Conservation (phyloP, 1,140 invertebrate genomes). For the Meloidogyne hapla region DNA sequence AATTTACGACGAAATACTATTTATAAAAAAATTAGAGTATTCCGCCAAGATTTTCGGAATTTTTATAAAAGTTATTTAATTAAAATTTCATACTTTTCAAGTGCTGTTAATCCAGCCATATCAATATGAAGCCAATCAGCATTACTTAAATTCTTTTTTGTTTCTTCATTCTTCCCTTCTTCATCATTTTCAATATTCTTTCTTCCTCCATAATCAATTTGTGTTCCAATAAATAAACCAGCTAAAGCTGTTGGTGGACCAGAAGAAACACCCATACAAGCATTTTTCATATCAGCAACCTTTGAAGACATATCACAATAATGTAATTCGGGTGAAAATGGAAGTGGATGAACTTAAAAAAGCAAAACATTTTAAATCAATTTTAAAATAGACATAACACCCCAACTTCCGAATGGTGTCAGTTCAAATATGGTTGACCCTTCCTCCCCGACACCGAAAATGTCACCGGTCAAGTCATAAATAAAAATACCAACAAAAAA, state of each 20-base stretch:
- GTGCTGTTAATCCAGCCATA: constrained; percentile 73
- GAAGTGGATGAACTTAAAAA: constrained; percentile 73
- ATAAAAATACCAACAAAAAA: no score
- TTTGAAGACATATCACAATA: constrained; percentile 79
- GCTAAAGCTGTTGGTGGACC: constrained; percentile 76
- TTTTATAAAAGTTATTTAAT: not conserved
- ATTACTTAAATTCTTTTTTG: not conserved
- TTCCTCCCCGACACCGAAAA: no score
- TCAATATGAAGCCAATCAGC: constrained; percentile 80
- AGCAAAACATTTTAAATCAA: no score
- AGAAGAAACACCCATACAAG: constrained; percentile 73
- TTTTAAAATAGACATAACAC: no score
- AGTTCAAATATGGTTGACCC: no score
- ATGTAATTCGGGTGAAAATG: constrained; percentile 83
- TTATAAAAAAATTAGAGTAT: not conserved
- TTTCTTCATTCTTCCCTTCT: constrained; percentile 20
- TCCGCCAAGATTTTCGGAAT: not conserved
- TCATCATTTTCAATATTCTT: not conserved
- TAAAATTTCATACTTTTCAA: not conserved
- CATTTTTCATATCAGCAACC: constrained; percentile 86
- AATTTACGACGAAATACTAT: constrained; percentile 1
- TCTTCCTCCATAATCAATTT: constrained; percentile 75
- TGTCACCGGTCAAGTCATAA: no score
- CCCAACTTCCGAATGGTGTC: no score
- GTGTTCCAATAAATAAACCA: constrained; percentile 80